Base-by-base conservation (phyloP, 2,888 invertebrate species). In the Drosophila diplacantha region DNA sequence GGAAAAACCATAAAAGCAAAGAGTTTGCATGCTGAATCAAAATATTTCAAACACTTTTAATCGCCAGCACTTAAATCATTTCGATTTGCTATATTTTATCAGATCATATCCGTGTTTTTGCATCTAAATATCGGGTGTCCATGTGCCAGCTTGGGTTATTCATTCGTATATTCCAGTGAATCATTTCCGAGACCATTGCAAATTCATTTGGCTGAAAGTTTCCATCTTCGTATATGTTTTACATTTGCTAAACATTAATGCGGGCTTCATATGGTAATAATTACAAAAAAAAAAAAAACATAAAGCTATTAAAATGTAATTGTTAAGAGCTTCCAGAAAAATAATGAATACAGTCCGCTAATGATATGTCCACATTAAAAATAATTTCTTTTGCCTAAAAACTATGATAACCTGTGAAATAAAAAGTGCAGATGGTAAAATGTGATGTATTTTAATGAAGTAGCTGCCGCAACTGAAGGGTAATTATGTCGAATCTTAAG, bases 21-120 rank as follows among this genome's bases (percentile, higher is more conserved):
- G 34, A 41, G 26, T 57, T 41, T 57, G 26, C 58, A 57, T 32
- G 56, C 20, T 22, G 8, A 39, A 32, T 38, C 4, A 26, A 56
- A 57, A 26, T 46, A 34, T 26, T 32, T 24, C n/a, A 18, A 55
- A 22, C 37, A 11, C 14, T 22, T 55, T 53, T 22, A 53, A 37
- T 22, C 22, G n/a, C 31, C 6, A 22, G 3, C 49, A 53, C 32
- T 49, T 53, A 46, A 49, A 46, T 31, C 29, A 46, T 46, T 46
- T 46, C 9, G 20, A 31, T 46, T 46, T 47, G 50, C 24, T 6
- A 6, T 32, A n/a, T 32, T 32, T 49, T 32, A 32, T 31, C 32
- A 20, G 20, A n/a, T 47, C 3, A 31, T 29, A 46, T 46, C 44
- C 44, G 44, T 46, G 29, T 44, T 29, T 44, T 44, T 44, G 18